Evolutionary conservation across 2,113 vertebrate genomes (phyloP).

Genomic region (Carollia perspicillata): DNA sequence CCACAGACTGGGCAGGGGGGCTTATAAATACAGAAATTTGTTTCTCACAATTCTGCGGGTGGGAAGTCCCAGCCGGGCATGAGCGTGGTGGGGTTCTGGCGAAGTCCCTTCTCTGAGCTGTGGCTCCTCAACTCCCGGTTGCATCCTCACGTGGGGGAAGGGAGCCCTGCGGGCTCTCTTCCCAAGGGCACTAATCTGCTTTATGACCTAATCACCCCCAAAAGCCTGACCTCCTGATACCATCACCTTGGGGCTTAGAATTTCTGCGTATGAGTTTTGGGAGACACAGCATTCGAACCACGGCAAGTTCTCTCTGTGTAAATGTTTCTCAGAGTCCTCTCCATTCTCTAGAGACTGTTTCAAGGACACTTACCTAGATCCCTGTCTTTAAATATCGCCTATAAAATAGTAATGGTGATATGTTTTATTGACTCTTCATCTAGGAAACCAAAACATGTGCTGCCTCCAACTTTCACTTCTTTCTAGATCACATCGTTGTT

Average conservation of each 20-base stretch:
- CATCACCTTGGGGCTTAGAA: not conserved
- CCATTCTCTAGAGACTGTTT: not conserved
- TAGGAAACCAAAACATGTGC: not conserved
- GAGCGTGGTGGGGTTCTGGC: not conserved
- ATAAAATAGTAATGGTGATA: not conserved
- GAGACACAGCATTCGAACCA: not conserved
- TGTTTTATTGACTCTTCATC: constrained; percentile 29
- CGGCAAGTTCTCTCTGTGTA: not conserved
- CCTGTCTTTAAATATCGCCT: not conserved
- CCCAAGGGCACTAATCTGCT: not conserved
- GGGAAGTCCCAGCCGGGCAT: not conserved
- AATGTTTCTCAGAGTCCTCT: not conserved
- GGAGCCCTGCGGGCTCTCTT: not conserved
- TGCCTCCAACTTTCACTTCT: not conserved
- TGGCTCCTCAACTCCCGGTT: not conserved
- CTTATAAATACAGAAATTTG: not conserved
- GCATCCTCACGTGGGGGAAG: not conserved
- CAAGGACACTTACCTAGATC: not conserved
- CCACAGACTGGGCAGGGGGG: not conserved
- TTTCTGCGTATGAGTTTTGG: not conserved
- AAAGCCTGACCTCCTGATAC: not conserved
- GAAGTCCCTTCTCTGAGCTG: not conserved
- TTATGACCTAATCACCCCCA: not conserved
- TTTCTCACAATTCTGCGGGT: not conserved
- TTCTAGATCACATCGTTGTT: not conserved